Conservation (phyloP, 2,113 vertebrate genomes). For the Perca fluviatilis region DNA sequence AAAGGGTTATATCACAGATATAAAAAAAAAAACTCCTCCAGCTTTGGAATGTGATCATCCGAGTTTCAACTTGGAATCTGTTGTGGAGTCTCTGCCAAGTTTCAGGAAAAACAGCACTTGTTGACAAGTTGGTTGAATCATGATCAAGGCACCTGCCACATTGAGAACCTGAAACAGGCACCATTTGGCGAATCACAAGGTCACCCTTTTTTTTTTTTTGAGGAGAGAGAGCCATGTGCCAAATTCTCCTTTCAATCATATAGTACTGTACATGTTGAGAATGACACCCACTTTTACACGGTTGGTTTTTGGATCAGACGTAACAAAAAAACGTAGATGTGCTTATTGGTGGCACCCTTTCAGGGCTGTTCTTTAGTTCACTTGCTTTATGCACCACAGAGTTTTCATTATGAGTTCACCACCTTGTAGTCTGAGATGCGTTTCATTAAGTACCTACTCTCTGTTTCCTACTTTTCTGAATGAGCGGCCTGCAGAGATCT, state of each 20-base stretch:
- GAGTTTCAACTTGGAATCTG: conserved; percentile 82
- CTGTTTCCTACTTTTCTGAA: conserved; percentile 61
- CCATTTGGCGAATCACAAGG: conserved; percentile 84
- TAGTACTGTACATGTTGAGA: conserved; percentile 31
- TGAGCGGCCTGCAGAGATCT: conserved; percentile 75
- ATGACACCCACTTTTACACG: conserved; percentile 47
- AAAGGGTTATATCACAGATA: conserved; percentile 24
- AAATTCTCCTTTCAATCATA: conserved; percentile 80
- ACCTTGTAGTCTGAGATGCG: conserved; percentile 38
- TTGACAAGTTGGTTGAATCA: conserved; percentile 84
- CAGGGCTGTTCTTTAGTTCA: conserved; percentile 15
- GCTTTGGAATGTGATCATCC: conserved; percentile 68
- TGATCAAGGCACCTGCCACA: conserved; percentile 85
- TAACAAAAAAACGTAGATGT: conserved; percentile 34
- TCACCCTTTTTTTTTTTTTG: too few relatives aligned
- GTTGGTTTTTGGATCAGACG: conserved; percentile 56
- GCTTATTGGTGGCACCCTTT: conserved; percentile 45
- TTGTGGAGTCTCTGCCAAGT: conserved; percentile 80
- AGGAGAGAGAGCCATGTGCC: conserved; percentile 66
- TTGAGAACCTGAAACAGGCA: conserved; percentile 84
- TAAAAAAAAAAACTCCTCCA: conserved; percentile 40
- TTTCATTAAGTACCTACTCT: conserved; percentile 70
- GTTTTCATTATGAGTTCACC: conserved; percentile 49
- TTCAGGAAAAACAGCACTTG: conserved; percentile 81
- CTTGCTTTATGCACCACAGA: conserved; percentile 7